Percentiles rank a stretch among this genome's conserved stretches.
Conservation (phyloP, 1,140 invertebrate species). For the Zophobas atratus region DNA sequence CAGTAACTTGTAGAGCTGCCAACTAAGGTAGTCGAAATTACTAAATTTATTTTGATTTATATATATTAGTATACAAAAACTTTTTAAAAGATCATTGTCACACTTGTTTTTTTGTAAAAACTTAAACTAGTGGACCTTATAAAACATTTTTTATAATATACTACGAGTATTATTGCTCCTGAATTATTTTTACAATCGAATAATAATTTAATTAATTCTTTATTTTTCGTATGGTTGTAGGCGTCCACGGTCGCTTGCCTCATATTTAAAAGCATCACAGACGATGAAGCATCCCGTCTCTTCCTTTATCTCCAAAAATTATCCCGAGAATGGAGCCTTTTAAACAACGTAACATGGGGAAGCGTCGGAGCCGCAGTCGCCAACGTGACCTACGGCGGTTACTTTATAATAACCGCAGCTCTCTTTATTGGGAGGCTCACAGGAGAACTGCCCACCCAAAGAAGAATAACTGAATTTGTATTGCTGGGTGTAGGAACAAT, state of each 20-base stretch:
- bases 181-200: no score
- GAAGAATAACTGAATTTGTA: constrained; percentile 78
- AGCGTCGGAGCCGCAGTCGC: constrained; percentile 74
- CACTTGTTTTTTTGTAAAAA: no score
- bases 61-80: no score
- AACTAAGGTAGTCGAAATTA: no score
- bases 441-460: constrained; percentile 76
- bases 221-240: constrained; percentile 65
- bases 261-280: constrained; percentile 78
- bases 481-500: constrained; percentile 78
- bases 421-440: constrained; percentile 76
- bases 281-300: constrained; percentile 79
- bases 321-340: constrained; percentile 81
- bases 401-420: constrained; percentile 79
- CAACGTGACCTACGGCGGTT: constrained; percentile 79
- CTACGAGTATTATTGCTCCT: no score
- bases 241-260: constrained; percentile 78
- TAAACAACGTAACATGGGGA: constrained; percentile 81
- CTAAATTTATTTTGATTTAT: no score
- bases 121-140: no score
- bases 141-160: no score
- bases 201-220: not conserved
- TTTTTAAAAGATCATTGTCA: no score
- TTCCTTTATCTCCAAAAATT: constrained; percentile 79
- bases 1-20: no score